Evolutionary conservation across 2,888 invertebrate genomes (phyloP), one percentile per base, ranked within the genome.

Genomic region (Pandemis corylana): DNA sequence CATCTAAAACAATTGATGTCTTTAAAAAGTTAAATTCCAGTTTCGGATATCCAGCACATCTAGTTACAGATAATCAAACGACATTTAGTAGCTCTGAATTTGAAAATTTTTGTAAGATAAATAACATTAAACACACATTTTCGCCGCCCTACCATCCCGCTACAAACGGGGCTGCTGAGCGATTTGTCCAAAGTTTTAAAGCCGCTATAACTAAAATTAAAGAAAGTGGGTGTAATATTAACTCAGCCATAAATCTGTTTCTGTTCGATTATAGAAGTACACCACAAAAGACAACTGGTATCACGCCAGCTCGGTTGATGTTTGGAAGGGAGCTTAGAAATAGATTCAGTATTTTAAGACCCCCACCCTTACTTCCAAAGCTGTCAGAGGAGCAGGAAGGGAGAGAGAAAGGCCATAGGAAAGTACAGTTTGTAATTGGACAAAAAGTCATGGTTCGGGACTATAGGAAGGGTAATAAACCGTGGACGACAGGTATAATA

Each of bases 181-280:
- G 46, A 49, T 49, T 46, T 49, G 65, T 65, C 0, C 28, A 66
- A 36, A 66, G 51, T 6, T 66, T 66, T 42, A 68, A 68, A 44
- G 44, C 61, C 3, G 41, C 68, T 10, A 13, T 44, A 44, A 66
- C 42, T 41, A 74, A 76, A 68, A 76, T 76, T 10, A 71, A 59
- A 46, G 76, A 76, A 59, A 72, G 71, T 68, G 78, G 72, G 3
- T 46, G 65, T 36, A 7, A 42, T 7, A 13, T 77, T 5, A 10
- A 10, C 1, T 72, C 46, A 7, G 74, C 78, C 20, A 41, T 76
- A 10, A 75, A 75, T 53, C 41, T 78, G 46, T 78, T 78, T 64
- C 44, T 78, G 12, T 67, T 70, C 9, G 76, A 77, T 61, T 78
- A 78, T 44, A 76, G 78, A 63, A 72, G 12, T 36, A 75, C 67